A percentile compares a stretch with the other conserved stretches of the same genome.
These are phyloP conservation scores for Ardeotis arabs DNA, from an alignment of 2,113 vertebrate genomes.

Conservation along the genomic window DNA sequence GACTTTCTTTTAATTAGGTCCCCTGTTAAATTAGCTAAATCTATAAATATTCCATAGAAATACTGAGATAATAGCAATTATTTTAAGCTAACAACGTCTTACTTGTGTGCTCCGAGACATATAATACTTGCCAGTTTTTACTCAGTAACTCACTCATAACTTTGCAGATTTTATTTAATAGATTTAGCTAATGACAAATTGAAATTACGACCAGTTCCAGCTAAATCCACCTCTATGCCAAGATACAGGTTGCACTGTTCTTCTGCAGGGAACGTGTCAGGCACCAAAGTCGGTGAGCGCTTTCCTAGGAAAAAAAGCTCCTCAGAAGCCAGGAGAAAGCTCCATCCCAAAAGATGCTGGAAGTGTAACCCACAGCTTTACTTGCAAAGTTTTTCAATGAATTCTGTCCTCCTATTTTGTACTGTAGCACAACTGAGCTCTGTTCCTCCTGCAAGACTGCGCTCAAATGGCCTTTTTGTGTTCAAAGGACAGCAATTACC, in stretches of 20 bases:
- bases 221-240: neutral
- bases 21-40: neutral
- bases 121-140: neutral
- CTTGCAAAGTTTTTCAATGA: neutral
- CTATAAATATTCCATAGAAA: neutral
- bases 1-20: neutral
- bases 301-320: neutral
- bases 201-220: neutral
- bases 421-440: neutral
- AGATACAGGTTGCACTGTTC: too few relatives aligned
- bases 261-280: neutral
- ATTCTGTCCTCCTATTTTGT: accelerated
- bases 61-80: neutral
- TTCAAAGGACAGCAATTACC: neutral
- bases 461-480: neutral
- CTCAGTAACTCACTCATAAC: neutral
- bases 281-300: accelerated
- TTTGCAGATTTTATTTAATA: neutral
- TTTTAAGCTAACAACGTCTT: neutral
- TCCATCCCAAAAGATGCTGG: neutral
- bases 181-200: neutral
- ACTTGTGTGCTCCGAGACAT: neutral
- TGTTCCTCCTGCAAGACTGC: neutral
- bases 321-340: neutral
- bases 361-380: neutral